Evolutionary conservation across 2,888 invertebrate species (phyloP).

Genomic region (Hoplodrina ambigua): DNA sequence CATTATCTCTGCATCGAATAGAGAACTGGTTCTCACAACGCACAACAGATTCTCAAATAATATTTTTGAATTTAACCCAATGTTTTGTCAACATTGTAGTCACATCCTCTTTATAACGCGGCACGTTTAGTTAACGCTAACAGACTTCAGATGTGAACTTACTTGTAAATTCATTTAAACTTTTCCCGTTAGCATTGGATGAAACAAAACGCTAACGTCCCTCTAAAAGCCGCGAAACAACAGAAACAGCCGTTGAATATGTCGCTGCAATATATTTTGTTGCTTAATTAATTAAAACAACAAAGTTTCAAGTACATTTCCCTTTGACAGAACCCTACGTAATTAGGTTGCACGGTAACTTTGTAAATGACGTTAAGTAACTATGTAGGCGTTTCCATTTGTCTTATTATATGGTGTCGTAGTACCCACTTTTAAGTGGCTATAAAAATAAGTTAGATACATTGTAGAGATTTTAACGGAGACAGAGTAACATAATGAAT

Average conservation of each 20-base stretch:
- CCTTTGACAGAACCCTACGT: constrained; percentile 65
- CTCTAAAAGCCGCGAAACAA: constrained; percentile 59
- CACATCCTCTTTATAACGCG: constrained; percentile 33
- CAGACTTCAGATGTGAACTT: constrained; percentile 42
- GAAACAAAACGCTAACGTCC: constrained; percentile 56
- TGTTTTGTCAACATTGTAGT: constrained; percentile 22
- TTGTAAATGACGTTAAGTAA: constrained; percentile 54
- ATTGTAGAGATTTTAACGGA: constrained; percentile 8
- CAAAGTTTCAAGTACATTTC: constrained; percentile 76
- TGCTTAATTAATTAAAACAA: constrained; percentile 80
- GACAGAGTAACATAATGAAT: background rate
- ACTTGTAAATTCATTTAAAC: constrained; percentile 61
- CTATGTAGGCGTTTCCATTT: constrained; percentile 41
- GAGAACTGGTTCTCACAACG: constrained; percentile 11
- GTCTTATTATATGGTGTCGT: constrained; percentile 29
- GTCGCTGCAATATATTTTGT: constrained; percentile 68
- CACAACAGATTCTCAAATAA: constrained; percentile 18
- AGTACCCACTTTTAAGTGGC: constrained; percentile 33
- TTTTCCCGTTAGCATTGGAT: constrained; percentile 58
- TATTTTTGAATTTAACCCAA: constrained; percentile 25
- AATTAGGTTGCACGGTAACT: constrained; percentile 69
- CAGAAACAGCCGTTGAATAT: constrained; percentile 62
- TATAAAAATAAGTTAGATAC: constrained; percentile 41
- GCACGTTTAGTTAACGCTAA: constrained; percentile 48
- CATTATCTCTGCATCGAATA: background rate